Percentiles rank a stretch among this genome's conserved stretches.
phyloP scores from a whole-genome alignment of 2,797 vertebrate genomes.

The Chrosomus eos region DNA sequence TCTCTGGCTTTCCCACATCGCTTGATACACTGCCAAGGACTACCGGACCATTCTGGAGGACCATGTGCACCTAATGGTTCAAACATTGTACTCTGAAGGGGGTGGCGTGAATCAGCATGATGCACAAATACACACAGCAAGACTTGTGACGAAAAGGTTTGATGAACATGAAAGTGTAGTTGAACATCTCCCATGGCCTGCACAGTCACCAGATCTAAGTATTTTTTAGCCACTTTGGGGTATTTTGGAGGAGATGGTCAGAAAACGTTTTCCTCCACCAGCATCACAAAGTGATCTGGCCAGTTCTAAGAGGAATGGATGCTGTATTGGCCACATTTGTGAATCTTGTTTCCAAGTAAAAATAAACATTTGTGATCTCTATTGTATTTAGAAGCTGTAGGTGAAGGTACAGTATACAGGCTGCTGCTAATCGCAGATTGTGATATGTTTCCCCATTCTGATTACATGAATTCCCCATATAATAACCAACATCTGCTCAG shows the following conservation, averaged over 20 bases:
- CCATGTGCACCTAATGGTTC: not conserved
- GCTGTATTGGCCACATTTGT: not conserved
- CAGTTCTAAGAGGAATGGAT: not conserved
- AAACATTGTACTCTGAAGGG: not conserved
- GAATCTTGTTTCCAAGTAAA: not conserved
- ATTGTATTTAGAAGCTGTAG: not conserved
- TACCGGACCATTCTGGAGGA: not conserved
- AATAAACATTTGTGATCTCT: not conserved
- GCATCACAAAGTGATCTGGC: not conserved
- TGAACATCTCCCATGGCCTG: not conserved
- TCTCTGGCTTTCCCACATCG: not conserved
- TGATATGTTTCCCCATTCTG: conserved; percentile 36
- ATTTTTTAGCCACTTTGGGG: not conserved
- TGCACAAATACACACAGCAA: not conserved
- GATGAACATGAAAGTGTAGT: not conserved
- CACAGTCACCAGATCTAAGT: not conserved
- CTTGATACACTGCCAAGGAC: not conserved
- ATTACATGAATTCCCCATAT: conserved; percentile 58
- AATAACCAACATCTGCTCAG: conserved; percentile 71
- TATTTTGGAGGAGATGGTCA: not conserved
- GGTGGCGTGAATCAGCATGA: not conserved
- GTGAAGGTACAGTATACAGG: conserved; percentile 17
- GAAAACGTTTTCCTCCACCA: not conserved
- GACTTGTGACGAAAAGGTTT: not conserved
- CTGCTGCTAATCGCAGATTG: conserved; percentile 40